phyloP scores from a whole-genome alignment of 92 coral and sea anemone genomes.

The Parazoanthus swiftii region DNA sequence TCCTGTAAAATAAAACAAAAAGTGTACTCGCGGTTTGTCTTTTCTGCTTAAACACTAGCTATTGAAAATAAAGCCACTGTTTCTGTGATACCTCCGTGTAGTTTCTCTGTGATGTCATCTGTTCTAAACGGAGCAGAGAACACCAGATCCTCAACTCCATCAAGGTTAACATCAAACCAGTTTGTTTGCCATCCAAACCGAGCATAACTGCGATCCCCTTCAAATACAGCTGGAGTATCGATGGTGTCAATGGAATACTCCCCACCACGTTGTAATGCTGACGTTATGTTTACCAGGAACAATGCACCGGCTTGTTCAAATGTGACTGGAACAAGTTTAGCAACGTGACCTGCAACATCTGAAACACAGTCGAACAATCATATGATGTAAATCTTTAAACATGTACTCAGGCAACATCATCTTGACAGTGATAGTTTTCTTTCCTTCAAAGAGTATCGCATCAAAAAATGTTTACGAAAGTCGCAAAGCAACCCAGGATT shows the following conservation, averaged over 20 bases:
- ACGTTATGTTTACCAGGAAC: conserved; percentile 66
- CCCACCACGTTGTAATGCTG: conserved; percentile 51
- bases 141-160: conserved; percentile 78
- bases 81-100: conserved; percentile 67
- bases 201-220: conserved; percentile 92
- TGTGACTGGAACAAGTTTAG: conserved; percentile 48
- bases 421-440: neutral
- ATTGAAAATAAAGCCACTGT: neutral
- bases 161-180: conserved; percentile 78
- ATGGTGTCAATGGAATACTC: conserved; percentile 49
- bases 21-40: too few relatives aligned
- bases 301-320: conserved; percentile 89
- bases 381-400: neutral
- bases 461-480: too few relatives aligned
- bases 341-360: conserved; percentile 71
- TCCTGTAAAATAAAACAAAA: too few relatives aligned
- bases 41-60: too few relatives aligned
- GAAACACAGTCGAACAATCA: neutral
- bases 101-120: conserved; percentile 75
- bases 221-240: conserved; percentile 63
- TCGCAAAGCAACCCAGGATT: too few relatives aligned
- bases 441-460: neutral
- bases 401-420: neutral
- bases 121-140: conserved; percentile 92
- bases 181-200: conserved; percentile 82